Evolutionary conservation across 2,113 vertebrate species (phyloP).

Genomic region (Hippocampus mohnikei): DNA sequence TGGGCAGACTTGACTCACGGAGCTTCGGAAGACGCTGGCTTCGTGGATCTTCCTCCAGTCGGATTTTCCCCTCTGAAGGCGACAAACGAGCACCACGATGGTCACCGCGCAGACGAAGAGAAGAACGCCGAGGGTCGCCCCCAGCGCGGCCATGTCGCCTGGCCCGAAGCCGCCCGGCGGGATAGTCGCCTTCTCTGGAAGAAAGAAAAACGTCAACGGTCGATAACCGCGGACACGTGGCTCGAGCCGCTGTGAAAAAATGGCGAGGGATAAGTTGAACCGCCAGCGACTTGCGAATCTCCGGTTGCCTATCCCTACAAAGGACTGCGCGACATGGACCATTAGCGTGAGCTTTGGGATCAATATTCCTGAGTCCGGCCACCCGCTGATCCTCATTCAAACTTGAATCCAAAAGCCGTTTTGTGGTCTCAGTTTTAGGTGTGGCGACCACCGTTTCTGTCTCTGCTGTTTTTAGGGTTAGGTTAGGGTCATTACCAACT

Average conservation of each 20-base stretch:
- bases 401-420: neutral
- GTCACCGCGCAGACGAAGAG: constrained; percentile 68
- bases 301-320: neutral
- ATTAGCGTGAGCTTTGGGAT: neutral
- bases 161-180: constrained; percentile 13
- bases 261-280: neutral
- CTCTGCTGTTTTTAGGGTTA: no score
- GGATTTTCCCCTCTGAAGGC: constrained; percentile 33
- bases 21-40: constrained; percentile 62
- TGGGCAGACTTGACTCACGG: constrained; percentile 52
- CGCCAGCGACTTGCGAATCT: neutral
- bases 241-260: neutral
- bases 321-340: neutral
- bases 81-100: constrained; percentile 63
- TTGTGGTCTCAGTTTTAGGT: neutral
- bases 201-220: neutral
- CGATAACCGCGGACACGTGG: neutral
- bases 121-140: constrained; percentile 70
- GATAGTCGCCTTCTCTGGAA: neutral
- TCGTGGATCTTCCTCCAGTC: constrained; percentile 67
- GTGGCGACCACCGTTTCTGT: no score
- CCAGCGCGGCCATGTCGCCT: constrained; percentile 75
- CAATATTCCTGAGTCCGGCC: constrained; percentile 11
- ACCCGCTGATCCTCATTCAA: no score
- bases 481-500: no score